Percentiles rank a stretch among this genome's conserved stretches.
Evolutionary conservation across 2,113 vertebrate species (phyloP).

Genomic region (Notechis scutatus): DNA sequence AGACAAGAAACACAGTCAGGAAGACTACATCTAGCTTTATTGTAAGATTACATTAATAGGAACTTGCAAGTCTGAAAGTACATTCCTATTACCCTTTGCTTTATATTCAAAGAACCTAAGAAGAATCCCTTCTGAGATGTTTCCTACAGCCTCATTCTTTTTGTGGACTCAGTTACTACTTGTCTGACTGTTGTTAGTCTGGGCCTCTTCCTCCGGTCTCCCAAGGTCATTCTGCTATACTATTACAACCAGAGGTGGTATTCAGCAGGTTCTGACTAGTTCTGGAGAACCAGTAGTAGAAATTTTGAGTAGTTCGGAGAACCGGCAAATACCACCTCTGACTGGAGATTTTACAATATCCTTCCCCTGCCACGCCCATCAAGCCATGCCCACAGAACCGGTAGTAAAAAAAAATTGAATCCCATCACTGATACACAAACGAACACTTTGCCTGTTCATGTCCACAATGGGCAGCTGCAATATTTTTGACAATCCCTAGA

Average conservation of each 20-base stretch:
- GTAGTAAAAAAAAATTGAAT: too few species aligned
- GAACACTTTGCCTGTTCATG: not conserved
- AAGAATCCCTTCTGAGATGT: not conserved
- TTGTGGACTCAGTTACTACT: not conserved
- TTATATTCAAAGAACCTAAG: not conserved
- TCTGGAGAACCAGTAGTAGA: too few species aligned
- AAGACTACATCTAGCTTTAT: not conserved
- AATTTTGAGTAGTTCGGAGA: too few species aligned
- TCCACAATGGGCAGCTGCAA: not conserved
- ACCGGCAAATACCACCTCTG: too few species aligned
- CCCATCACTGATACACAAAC: not conserved
- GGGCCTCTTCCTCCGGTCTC: not conserved
- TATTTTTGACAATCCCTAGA: not conserved
- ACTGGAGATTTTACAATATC: too few species aligned
- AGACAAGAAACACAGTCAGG: not conserved
- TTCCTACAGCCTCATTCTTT: not conserved
- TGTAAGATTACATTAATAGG: not conserved
- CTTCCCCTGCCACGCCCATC: too few species aligned
- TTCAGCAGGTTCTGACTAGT: too few species aligned
- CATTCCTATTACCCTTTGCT: not conserved
- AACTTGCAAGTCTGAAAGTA: not conserved
- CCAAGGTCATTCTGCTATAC: not conserved
- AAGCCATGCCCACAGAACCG: too few species aligned
- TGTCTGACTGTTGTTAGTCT: not conserved
- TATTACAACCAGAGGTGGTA: not conserved